Evolutionary conservation across 2,113 vertebrate species (phyloP).

Genomic region (Phalacrocorax aristotelis): DNA sequence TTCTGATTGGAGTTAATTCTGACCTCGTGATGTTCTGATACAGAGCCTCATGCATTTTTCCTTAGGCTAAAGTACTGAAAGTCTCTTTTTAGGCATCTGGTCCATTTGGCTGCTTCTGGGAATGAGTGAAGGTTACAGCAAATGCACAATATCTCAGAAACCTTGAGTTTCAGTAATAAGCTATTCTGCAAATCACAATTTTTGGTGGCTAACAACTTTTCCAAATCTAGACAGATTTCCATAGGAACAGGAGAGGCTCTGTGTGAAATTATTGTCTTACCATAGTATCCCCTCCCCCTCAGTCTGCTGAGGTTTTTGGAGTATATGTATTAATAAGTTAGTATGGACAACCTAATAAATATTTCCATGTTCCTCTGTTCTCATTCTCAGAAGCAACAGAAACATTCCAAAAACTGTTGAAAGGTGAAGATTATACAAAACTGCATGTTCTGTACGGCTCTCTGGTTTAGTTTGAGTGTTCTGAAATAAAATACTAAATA

Average conservation of each 20-base stretch:
- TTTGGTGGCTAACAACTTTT: neutral
- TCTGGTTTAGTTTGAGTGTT: neutral
- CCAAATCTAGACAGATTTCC: neutral
- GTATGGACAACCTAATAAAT: no score
- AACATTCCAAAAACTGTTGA: neutral
- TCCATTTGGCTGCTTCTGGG: neutral
- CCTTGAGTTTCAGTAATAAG: neutral
- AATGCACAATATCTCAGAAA: neutral
- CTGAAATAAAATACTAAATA: neutral
- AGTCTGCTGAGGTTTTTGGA: neutral
- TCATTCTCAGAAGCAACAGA: neutral
- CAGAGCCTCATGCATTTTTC: neutral
- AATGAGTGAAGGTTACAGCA: neutral
- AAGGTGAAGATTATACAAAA: neutral
- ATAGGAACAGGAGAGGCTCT: neutral
- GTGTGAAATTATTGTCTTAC: neutral
- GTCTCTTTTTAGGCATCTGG: neutral
- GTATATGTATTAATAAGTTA: neutral
- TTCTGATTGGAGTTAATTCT: neutral
- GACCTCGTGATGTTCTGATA: neutral
- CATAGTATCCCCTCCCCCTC: neutral
- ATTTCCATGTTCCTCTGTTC: neutral
- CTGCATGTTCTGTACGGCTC: neutral
- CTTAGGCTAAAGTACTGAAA: neutral
- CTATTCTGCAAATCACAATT: neutral